phyloP scores from a whole-genome alignment of 2,797 vertebrate genomes.

The Lutra lutra region DNA sequence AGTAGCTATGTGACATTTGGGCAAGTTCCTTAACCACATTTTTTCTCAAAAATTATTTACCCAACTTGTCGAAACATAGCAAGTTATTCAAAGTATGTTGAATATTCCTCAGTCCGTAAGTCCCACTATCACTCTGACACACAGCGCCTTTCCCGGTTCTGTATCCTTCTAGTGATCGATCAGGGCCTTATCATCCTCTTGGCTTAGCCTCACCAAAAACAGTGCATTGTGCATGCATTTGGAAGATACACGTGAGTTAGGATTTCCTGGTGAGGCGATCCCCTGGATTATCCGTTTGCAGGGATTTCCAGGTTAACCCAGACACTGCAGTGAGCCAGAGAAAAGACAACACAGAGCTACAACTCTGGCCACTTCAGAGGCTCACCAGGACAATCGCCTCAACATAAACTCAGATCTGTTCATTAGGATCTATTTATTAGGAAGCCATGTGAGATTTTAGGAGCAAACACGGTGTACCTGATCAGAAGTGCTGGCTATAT shows the following conservation, averaged over 20 bases:
- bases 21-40: background rate
- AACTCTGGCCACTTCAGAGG: background rate
- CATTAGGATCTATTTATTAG: background rate
- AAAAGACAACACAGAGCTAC: conserved; percentile 11
- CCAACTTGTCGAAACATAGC: conserved; percentile 5
- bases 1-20: background rate
- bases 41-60: conserved; percentile 30
- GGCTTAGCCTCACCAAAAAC: background rate
- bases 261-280: background rate
- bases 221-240: background rate
- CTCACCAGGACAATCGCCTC: background rate
- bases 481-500: background rate
- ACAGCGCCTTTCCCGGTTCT: background rate
- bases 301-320: background rate
- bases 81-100: background rate
- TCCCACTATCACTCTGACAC: background rate
- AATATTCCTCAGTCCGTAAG: background rate
- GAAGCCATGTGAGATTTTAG: background rate
- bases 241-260: background rate
- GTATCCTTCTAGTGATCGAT: background rate
- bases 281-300: background rate
- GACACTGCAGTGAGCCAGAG: background rate
- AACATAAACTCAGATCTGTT: background rate
- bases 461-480: background rate
- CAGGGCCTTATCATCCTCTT: background rate